Evolutionary conservation across 2,888 invertebrate genomes (phyloP), one percentile per base, ranked within the genome.

Genomic region (Schizaphis graminum): DNA sequence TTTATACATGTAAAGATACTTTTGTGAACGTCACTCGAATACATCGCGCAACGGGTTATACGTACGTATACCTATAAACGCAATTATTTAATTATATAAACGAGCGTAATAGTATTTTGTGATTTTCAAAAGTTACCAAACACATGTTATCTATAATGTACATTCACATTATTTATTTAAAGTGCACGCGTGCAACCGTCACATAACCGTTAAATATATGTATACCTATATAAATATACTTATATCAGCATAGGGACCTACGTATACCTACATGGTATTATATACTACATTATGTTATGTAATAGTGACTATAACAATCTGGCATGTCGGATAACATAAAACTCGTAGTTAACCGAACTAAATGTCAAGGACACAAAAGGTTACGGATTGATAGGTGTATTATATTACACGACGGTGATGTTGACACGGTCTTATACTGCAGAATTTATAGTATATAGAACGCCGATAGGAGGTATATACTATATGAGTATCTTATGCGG

Each of bases 341-440:
- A 67, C 67, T 11, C 67, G 24, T 35, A 67, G 47, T 21, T 90
- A n/a, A 67, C 91, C 91, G 26, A 16, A 35, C 35, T 49, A 91
- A 91, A 77, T 91, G 67, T 91, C 77, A 91, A 77, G 49, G 91
- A 77, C 49, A 5, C 26, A 77, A 91, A 53, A 35, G 53, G 44
- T 61, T 61, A 47, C 28, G 1, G 61, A 61, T 21, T 35, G 35
- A 77, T 77, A 35, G 67, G 35, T 77, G 1, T 35, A 77, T 77
- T 35, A 77, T 28, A 28, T 41, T 77, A 35, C 35, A 35, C 8
- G 77, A 21, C 77, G 35, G 35, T 21, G 21, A 35, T 35, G 77
- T 77, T 21, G 77, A 77, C 77, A 77, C 8, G 2, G 13, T 21
- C 35, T 35, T 24, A 8, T 21, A 41, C 77, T 21, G 77, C 35